Conservation (phyloP, 2,888 invertebrate species). For the Micropterix aruncella region DNA sequence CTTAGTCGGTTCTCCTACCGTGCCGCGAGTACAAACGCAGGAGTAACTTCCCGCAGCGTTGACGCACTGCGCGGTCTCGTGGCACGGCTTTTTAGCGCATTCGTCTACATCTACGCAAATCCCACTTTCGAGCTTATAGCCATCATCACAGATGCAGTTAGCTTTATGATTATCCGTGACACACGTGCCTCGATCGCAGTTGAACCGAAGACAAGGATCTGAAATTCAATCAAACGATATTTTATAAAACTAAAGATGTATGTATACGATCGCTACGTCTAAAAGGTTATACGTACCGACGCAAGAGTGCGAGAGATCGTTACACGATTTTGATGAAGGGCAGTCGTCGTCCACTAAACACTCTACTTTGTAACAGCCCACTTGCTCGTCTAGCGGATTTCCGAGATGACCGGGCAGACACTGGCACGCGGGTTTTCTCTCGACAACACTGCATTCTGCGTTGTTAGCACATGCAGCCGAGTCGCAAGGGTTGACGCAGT, state of each 20-base stretch:
- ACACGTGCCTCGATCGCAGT: slow-evolving; percentile 73
- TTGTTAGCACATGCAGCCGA: slow-evolving; percentile 58
- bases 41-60: slow-evolving; percentile 66
- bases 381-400: slow-evolving; percentile 56
- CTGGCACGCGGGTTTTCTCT: slow-evolving; percentile 57
- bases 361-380: slow-evolving; percentile 84
- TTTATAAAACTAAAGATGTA: slow-evolving; percentile 2
- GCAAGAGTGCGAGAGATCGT: slow-evolving; percentile 18
- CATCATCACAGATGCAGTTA: slow-evolving; percentile 59
- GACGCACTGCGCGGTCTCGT: slow-evolving; percentile 60
- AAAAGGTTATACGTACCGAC: not conserved
- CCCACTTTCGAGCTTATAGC: slow-evolving; percentile 51
- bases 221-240: slow-evolving; percentile 9
- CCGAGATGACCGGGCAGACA: slow-evolving; percentile 75
- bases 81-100: slow-evolving; percentile 65
- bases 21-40: slow-evolving; percentile 65
- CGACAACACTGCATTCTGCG: slow-evolving; percentile 58
- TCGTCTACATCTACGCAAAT: slow-evolving; percentile 72
- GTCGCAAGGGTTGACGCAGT: slow-evolving; percentile 72
- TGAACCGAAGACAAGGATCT: slow-evolving; percentile 68
- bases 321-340: slow-evolving; percentile 59
- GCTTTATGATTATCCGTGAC: slow-evolving; percentile 56
- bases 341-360: slow-evolving; percentile 70
- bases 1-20: slow-evolving; percentile 58
- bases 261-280: too few relatives aligned